Evolutionary conservation across 2,797 vertebrate genomes (phyloP).

Genomic region (Hemibagrus guttatus): DNA sequence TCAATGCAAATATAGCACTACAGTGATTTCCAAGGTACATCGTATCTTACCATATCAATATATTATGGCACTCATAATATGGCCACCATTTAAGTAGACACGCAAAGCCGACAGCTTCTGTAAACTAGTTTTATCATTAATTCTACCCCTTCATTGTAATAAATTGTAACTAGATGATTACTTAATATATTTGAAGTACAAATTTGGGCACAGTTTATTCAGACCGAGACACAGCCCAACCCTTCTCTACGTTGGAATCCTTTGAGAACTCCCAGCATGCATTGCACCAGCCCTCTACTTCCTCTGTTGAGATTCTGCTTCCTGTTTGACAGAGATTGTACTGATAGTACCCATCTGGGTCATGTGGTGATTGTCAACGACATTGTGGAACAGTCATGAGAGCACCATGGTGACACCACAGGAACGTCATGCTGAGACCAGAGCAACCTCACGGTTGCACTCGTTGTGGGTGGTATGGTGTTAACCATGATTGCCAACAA

Average conservation of each 20-base stretch:
- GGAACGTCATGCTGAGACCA: background rate
- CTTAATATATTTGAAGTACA: slow-evolving; percentile 70
- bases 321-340: slow-evolving; percentile 60
- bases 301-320: slow-evolving; percentile 65
- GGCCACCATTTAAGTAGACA: slow-evolving; percentile 83
- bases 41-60: slow-evolving; percentile 85
- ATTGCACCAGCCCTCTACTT: slow-evolving; percentile 78
- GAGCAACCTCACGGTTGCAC: background rate
- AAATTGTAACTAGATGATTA: slow-evolving; percentile 71
- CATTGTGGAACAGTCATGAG: slow-evolving; percentile 22
- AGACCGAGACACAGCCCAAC: slow-evolving; percentile 54
- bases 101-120: slow-evolving; percentile 81
- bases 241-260: slow-evolving; percentile 48
- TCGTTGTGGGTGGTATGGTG: background rate
- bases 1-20: slow-evolving; percentile 87
- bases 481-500: background rate
- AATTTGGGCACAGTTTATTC: slow-evolving; percentile 69
- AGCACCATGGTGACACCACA: slow-evolving; percentile 1
- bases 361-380: slow-evolving; percentile 44
- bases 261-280: slow-evolving; percentile 79
- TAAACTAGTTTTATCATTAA: slow-evolving; percentile 78
- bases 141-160: slow-evolving; percentile 70
- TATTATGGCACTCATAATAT: slow-evolving; percentile 85
- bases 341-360: slow-evolving; percentile 39
- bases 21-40: slow-evolving; percentile 85